Conservation (phyloP, 2,797 vertebrate species). For the Crocidura indochinensis region DNA sequence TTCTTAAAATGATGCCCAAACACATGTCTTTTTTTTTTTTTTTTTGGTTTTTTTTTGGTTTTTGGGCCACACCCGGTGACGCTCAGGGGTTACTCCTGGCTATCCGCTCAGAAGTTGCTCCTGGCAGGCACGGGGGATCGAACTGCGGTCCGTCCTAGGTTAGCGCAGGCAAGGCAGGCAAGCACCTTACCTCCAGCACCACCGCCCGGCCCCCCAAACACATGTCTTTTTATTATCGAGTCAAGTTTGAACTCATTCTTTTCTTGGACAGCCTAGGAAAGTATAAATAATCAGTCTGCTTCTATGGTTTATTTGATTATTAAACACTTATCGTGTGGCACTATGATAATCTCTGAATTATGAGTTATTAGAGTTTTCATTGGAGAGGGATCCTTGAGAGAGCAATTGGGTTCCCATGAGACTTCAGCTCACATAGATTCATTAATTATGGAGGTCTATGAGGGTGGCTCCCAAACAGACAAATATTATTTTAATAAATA, state of each 20-base stretch:
- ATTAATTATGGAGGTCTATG: not conserved
- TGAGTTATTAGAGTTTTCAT: not conserved
- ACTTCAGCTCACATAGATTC: not conserved
- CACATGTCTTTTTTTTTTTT: not conserved
- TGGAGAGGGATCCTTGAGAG: not conserved
- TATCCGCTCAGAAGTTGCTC: too few relatives aligned
- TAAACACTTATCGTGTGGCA: not conserved
- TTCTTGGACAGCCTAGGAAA: not conserved
- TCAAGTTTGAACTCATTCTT: not conserved
- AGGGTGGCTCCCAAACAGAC: too few relatives aligned
- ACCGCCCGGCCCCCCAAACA: too few relatives aligned
- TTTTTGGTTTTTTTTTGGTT: too few relatives aligned
- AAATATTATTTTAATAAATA: too few relatives aligned
- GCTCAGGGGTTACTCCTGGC: too few relatives aligned
- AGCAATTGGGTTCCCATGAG: not conserved
- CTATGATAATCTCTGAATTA: not conserved
- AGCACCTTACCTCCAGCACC: too few relatives aligned
- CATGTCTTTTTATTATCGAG: not conserved
- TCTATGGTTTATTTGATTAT: not conserved
- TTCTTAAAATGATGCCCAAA: conserved; percentile 5
- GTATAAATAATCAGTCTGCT: not conserved
- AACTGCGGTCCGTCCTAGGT: too few relatives aligned
- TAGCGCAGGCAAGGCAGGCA: too few relatives aligned
- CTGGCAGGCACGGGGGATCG: too few relatives aligned
- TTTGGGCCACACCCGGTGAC: too few relatives aligned